Conservation (phyloP, 2,113 vertebrate species). For the Lepus americanus region DNA sequence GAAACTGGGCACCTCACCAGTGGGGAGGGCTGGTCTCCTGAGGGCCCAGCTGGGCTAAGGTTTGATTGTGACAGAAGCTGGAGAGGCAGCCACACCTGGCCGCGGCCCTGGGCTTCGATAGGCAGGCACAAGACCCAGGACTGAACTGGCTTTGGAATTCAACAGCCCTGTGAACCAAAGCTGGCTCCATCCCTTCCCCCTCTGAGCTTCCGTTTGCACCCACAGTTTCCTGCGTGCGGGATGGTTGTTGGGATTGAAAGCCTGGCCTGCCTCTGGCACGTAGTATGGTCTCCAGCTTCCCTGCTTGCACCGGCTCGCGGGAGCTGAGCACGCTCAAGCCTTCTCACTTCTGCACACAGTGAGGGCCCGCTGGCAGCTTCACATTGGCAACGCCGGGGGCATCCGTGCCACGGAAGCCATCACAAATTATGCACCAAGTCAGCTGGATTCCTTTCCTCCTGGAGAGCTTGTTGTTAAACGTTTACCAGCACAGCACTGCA, state of each 20-base stretch:
- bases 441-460: neutral
- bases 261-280: neutral
- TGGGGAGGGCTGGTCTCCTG: neutral
- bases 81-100: neutral
- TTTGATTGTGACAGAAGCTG: neutral
- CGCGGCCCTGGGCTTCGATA: neutral
- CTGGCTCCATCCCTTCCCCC: neutral
- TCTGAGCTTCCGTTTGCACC: neutral
- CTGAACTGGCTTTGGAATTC: constrained; percentile 21
- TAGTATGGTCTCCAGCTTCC: neutral
- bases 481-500: neutral
- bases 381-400: neutral
- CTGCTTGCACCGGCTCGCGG: neutral
- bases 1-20: neutral
- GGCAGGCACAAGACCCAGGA: neutral
- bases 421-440: constrained; percentile 12
- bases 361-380: constrained; percentile 51
- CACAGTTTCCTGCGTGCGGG: neutral
- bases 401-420: constrained; percentile 36
- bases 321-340: neutral
- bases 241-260: neutral
- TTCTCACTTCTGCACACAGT: constrained; percentile 3
- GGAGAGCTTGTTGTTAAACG: constrained; percentile 33
- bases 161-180: neutral
- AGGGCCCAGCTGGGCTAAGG: neutral